Conservation (phyloP, 2,797 vertebrate genomes). For the Gymnoscopelus braueri region DNA sequence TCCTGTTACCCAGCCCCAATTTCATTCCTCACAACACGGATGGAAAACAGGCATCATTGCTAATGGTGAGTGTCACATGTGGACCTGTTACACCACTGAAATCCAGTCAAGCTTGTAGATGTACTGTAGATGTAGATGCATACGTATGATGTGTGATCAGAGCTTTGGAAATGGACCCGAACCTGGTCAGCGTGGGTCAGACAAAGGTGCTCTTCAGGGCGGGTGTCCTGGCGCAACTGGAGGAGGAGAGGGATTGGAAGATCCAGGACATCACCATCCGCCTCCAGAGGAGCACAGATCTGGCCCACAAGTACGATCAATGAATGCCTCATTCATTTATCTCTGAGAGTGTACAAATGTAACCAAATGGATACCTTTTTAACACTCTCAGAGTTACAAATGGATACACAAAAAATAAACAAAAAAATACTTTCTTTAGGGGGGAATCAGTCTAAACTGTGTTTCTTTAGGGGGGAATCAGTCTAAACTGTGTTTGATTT, state of each 20-base stretch:
- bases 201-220: conserved; percentile 95
- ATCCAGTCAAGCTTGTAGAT: no score
- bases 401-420: no score
- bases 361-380: no score
- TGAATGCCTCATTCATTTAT: no score
- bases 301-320: conserved; percentile 85
- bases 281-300: conserved; percentile 91
- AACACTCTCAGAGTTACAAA: no score
- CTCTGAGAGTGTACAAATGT: no score
- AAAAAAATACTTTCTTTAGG: no score
- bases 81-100: background rate
- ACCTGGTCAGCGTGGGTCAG: conserved; percentile 91
- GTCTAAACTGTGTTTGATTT: no score
- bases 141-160: conserved; percentile 73
- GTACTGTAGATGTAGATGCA: no score
- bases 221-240: conserved; percentile 90
- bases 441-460: no score
- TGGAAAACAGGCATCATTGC: conserved; percentile 90
- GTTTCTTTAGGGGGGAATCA: no score
- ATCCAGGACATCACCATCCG: conserved; percentile 93
- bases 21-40: conserved; percentile 92
- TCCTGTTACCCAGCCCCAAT: conserved; percentile 88
- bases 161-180: conserved; percentile 89
- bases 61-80: conserved; percentile 79
- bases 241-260: conserved; percentile 92